Percentiles rank a stretch among this genome's conserved stretches.
Evolutionary conservation across 1,140 invertebrate species (phyloP).

Genomic region (Anastrepha ludens): DNA sequence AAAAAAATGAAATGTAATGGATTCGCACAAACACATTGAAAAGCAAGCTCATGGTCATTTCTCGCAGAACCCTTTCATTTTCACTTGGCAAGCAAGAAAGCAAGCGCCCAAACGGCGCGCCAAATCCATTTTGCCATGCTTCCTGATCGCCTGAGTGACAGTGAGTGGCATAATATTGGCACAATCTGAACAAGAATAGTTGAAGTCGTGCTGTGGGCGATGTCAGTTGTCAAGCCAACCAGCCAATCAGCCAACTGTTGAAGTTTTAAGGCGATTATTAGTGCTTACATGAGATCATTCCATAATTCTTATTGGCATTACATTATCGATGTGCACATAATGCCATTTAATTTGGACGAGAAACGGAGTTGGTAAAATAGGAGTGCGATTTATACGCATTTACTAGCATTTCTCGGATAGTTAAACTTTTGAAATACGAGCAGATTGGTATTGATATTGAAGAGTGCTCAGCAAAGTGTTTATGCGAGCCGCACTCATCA

Average conservation of each 20-base stretch:
- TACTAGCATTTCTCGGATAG: too few species aligned
- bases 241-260: not conserved
- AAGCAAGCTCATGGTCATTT: constrained; percentile 38
- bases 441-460: too few species aligned
- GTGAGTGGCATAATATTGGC: constrained; percentile 35
- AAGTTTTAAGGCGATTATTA: not conserved
- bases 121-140: constrained; percentile 38
- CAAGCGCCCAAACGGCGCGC: not conserved
- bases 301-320: not conserved
- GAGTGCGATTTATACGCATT: too few species aligned
- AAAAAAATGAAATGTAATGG: not conserved
- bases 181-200: constrained; percentile 27
- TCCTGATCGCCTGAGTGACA: constrained; percentile 2
- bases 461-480: too few species aligned
- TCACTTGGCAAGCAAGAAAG: not conserved
- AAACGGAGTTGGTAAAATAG: too few species aligned
- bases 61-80: constrained; percentile 25
- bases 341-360: too few species aligned
- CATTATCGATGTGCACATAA: too few species aligned
- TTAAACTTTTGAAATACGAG: too few species aligned
- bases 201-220: not conserved
- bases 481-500: too few species aligned
- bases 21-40: not conserved
- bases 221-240: not conserved
- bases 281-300: constrained; percentile 44